Evolutionary conservation across 2,113 vertebrate genomes (phyloP).

Genomic region (Plestiodon gilberti): DNA sequence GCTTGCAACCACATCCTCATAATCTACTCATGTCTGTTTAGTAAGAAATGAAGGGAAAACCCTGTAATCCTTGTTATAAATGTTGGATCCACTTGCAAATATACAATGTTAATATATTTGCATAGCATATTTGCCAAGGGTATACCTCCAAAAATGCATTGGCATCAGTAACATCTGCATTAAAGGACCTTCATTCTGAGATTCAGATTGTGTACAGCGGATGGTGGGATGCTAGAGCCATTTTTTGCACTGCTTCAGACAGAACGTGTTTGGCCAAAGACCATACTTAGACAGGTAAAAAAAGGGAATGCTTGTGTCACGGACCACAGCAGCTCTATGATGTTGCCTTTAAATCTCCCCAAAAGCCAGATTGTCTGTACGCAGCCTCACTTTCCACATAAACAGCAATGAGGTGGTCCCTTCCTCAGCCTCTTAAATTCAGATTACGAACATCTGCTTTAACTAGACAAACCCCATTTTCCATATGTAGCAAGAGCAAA

Average conservation of each 20-base stretch:
- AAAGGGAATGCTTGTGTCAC: neutral
- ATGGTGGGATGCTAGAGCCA: neutral
- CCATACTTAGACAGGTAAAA: neutral
- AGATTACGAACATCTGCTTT: neutral
- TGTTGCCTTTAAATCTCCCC: neutral
- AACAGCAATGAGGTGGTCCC: too few relatives aligned
- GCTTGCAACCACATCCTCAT: neutral
- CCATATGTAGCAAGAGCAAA: neutral
- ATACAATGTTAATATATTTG: neutral
- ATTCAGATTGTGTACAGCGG: neutral
- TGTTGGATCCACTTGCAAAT: neutral
- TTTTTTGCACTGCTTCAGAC: neutral
- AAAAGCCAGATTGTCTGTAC: neutral
- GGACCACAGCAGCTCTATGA: neutral
- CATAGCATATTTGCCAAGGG: neutral
- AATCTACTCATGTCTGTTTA: rapidly evolving
- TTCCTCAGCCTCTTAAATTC: neutral
- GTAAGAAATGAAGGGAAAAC: neutral
- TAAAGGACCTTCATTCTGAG: rapidly evolving
- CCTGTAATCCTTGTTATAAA: neutral
- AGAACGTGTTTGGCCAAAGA: neutral
- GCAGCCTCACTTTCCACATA: neutral
- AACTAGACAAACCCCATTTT: neutral
- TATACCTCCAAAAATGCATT: neutral
- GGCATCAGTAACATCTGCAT: neutral